Evolutionary conservation across 2,888 invertebrate genomes (phyloP), one percentile per base, ranked within the genome.

Genomic region (Neocrepidodera transversa): DNA sequence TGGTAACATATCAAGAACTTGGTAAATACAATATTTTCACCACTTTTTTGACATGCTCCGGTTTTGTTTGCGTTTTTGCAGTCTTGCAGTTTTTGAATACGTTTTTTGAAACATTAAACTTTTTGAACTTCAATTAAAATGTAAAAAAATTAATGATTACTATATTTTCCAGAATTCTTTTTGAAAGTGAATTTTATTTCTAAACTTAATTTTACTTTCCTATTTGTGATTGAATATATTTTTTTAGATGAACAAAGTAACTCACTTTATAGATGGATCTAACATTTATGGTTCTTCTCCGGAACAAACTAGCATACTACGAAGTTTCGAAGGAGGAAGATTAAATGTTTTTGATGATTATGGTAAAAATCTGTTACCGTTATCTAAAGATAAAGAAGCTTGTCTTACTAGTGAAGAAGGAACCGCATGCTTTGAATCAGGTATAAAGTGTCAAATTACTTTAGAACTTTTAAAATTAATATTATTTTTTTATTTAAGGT

Each of bases 201-300:
- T n/a, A n/a, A n/a, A n/a, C n/a, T n/a, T n/a, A n/a, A n/a, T n/a
- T n/a, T n/a, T n/a, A n/a, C n/a, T n/a, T n/a, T n/a, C n/a, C n/a
- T n/a, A n/a, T n/a, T n/a, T n/a, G n/a, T n/a, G n/a, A n/a, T n/a
- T n/a, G n/a, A n/a, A n/a, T n/a, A n/a, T n/a, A n/a, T n/a, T n/a
- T 28, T 68, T 74, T 23, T 76, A 90, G 87, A 87, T 90, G 87
- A 89, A 89, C 73, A 88, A 91, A 65, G 87, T 89, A 0, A 87
- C 90, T 0, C 90, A 91, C 66, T 90, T 82, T 66, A 74, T 88
- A 2, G 93, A 93, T 72, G 86, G 87, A 0, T 92, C 92, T 0
- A 84, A 86, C 3, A 82, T 92, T 0, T 93, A 92, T 71, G 92
- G 92, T 0, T 89, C 87, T 5, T 85, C 84, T 28, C 73, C 80